These are phyloP conservation scores for Drosophila falleni DNA, from an alignment of 2,888 invertebrate genomes.

Conservation along the genomic window DNA sequence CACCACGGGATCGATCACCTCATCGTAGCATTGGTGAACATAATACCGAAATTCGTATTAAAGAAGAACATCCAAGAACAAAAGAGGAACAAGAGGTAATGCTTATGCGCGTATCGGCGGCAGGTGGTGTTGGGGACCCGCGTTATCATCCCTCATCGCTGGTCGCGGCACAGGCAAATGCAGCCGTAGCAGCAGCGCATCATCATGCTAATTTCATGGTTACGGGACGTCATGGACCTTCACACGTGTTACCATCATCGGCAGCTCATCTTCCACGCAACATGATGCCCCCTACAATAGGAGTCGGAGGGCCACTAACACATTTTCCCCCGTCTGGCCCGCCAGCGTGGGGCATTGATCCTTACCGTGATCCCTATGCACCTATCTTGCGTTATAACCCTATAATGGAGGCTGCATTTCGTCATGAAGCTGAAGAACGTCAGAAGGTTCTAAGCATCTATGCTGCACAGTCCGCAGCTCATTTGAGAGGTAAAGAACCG, in stretches of 20 bases:
- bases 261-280: constrained; percentile 86
- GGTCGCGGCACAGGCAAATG: constrained; percentile 84
- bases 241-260: constrained; percentile 84
- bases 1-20: constrained; percentile 89
- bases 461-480: constrained; percentile 87
- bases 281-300: constrained; percentile 86
- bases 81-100: constrained; percentile 86
- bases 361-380: constrained; percentile 89
- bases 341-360: constrained; percentile 87
- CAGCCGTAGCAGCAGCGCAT: constrained; percentile 82
- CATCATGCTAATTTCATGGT: constrained; percentile 86
- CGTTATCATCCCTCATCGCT: constrained; percentile 87
- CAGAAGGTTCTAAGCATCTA: constrained; percentile 92
- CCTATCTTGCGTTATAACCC: constrained; percentile 92
- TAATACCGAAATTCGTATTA: constrained; percentile 85
- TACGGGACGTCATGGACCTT: constrained; percentile 86
- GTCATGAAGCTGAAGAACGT: constrained; percentile 92
- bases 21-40: constrained; percentile 88
- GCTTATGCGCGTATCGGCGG: constrained; percentile 84
- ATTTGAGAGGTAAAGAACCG: constrained; percentile 85
- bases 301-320: constrained; percentile 86
- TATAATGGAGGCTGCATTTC: constrained; percentile 91
- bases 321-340: constrained; percentile 88
- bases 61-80: constrained; percentile 88
- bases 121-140: constrained; percentile 84